Percentiles rank a stretch among this genome's conserved stretches.
phyloP scores from a whole-genome alignment of 2,888 invertebrate species.

The Camponotus fellah region DNA sequence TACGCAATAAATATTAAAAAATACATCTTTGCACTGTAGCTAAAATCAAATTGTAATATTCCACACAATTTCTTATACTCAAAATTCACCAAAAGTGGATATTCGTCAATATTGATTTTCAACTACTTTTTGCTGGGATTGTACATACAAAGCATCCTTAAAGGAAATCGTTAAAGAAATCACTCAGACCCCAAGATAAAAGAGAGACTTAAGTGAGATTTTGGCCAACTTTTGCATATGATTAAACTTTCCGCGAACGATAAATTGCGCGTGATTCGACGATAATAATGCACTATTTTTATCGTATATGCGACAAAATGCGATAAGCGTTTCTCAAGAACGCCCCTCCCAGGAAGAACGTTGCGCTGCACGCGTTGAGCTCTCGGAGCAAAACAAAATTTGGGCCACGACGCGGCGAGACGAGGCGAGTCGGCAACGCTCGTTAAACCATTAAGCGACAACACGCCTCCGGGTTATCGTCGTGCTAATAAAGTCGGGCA shows the following conservation, averaged over 20 bases:
- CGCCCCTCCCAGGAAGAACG: slow-evolving; percentile 16
- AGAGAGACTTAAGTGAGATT: background rate
- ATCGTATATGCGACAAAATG: background rate
- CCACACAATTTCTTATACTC: too few relatives aligned
- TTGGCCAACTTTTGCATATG: background rate
- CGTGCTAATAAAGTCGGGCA: slow-evolving; percentile 78
- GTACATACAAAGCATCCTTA: too few relatives aligned
- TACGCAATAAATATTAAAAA: too few relatives aligned
- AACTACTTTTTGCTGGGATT: too few relatives aligned
- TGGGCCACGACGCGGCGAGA: slow-evolving; percentile 28
- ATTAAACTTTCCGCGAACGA: slow-evolving; percentile 12
- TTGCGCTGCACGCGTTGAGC: background rate
- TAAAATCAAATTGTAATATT: too few relatives aligned
- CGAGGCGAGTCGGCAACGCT: slow-evolving; percentile 25
- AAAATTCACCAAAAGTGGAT: too few relatives aligned
- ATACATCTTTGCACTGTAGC: too few relatives aligned
- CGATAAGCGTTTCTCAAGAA: slow-evolving; percentile 2
- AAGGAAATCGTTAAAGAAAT: background rate
- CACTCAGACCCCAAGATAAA: background rate
- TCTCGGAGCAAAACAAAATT: slow-evolving; percentile 37
- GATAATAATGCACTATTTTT: slow-evolving; percentile 24
- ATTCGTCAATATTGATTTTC: too few relatives aligned
- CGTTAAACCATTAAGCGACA: slow-evolving; percentile 72
- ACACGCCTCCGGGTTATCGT: slow-evolving; percentile 76
- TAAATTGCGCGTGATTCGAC: slow-evolving; percentile 16